Evolutionary conservation across 2,888 invertebrate species (phyloP), one percentile per base, ranked within the genome.

Genomic region (Zygothrica quintamaculata): DNA sequence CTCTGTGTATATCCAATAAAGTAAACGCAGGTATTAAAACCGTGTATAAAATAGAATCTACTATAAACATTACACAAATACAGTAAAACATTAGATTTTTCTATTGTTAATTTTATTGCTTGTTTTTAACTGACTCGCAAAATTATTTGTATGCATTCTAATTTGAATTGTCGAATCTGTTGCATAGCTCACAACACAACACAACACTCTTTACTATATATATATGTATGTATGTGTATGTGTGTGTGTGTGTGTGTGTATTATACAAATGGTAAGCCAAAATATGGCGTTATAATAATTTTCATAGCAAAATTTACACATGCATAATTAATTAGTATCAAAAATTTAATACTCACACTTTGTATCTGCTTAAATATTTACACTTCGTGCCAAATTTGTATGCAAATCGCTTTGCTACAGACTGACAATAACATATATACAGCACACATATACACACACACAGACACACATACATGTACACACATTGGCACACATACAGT

Each of bases 311-410:
- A 85, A 88, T 89, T 88, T 89, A 89, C 89, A 89, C 88, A 89
- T 89, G 90, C 88, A 89, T 89, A 89, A 89, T 89, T 89, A 89
- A 89, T 89, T 89, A 89, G 88, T 88, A 89, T 89, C 88, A 89
- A 89, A 89, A 89, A 89, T 89, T 89, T 89, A 89, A 87, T 88
- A 84, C 90, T 88, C 88, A 87, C 89, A 89, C 89, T 89, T 88
- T 86, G 86, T 77, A 89, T 89, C 88, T 88, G 87, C 87, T 88
- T 88, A 88, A 88, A 88, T 88, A 88, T 88, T 88, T 88, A 88
- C 88, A 89, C 84, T 88, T 88, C 88, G 88, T 88, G 88, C 88
- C 88, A 89, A 89, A 89, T 88, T 89, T 88, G 89, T 84, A 89
- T 88, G 89, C 89, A 87, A 87, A 87, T 89, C 88, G 88, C 84